These are phyloP conservation scores for Lanius ludovicianus DNA, from an alignment of 2,113 vertebrate species.

Conservation along the genomic window DNA sequence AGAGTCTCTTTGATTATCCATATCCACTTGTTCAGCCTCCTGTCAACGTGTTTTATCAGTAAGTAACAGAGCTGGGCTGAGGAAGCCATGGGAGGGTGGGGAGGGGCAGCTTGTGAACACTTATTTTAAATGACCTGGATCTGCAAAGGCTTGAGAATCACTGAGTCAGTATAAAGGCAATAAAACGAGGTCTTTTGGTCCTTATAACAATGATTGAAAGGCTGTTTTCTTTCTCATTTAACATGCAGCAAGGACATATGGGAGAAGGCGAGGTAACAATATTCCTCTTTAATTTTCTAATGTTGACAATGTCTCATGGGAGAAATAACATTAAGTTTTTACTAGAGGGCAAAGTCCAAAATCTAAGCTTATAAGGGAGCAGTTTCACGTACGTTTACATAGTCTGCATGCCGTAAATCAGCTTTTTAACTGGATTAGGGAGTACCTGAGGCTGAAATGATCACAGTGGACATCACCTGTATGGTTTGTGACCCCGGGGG, in stretches of 20 bases:
- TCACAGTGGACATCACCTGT: neutral
- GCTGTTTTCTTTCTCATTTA: slow-evolving; percentile 88
- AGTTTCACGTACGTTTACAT: neutral
- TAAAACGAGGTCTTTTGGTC: slow-evolving; percentile 71
- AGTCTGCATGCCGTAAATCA: slow-evolving; percentile 54
- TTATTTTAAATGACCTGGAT: slow-evolving; percentile 3
- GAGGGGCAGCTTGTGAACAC: neutral
- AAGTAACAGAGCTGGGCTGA: slow-evolving; percentile 2
- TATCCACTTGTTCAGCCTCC: neutral
- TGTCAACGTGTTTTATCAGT: neutral
- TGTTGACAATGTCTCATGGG: slow-evolving; percentile 76
- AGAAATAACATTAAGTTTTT: slow-evolving; percentile 53
- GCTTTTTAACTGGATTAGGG: slow-evolving; percentile 8
- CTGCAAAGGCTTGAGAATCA: slow-evolving; percentile 55
- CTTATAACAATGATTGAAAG: slow-evolving; percentile 85
- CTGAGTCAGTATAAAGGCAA: slow-evolving; percentile 56
- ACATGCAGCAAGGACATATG: slow-evolving; percentile 99
- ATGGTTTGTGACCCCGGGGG: neutral
- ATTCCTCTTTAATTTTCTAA: slow-evolving; percentile 80
- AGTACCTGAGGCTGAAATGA: neutral
- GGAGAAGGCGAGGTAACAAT: slow-evolving; percentile 98
- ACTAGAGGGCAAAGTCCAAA: slow-evolving; percentile 40
- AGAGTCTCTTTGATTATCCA: neutral
- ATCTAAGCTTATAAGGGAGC: neutral
- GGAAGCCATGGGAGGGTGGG: slow-evolving; percentile 21